phyloP scores from a whole-genome alignment of 2,888 invertebrate genomes.

The Byasa hedistus region DNA sequence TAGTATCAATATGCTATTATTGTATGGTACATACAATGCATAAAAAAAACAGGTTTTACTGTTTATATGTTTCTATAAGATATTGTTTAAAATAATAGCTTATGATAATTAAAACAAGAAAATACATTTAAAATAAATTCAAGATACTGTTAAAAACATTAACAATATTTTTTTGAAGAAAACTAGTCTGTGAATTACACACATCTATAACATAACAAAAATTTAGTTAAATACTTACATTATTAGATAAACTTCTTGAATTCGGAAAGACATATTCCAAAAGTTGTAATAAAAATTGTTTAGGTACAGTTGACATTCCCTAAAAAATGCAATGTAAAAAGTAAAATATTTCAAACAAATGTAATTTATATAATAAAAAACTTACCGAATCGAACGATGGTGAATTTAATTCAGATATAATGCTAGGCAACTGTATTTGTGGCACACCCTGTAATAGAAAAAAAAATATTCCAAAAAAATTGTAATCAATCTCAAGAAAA shows the following conservation, averaged over 20 bases:
- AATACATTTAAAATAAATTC: too few relatives aligned
- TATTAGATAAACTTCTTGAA: conserved; percentile 14
- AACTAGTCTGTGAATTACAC: too few relatives aligned
- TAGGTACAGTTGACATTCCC: conserved; percentile 37
- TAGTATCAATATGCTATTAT: neutral
- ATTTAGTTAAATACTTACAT: conserved; percentile 16
- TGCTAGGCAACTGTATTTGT: conserved; percentile 34
- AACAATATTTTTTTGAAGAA: too few relatives aligned
- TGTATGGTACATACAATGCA: neutral
- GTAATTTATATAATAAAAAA: conserved; percentile 7
- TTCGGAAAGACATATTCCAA: conserved; percentile 29
- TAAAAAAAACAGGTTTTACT: neutral
- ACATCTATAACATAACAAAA: too few relatives aligned
- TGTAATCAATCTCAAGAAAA: neutral
- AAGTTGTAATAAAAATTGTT: conserved; percentile 32
- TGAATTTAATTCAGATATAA: conserved; percentile 34
- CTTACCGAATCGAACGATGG: conserved; percentile 38
- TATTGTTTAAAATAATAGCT: neutral
- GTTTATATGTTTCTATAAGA: neutral
- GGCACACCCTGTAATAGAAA: conserved; percentile 36
- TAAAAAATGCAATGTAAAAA: conserved; percentile 25
- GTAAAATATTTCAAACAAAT: neutral
- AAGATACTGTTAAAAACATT: too few relatives aligned
- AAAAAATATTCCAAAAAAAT: neutral
- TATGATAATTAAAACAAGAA: neutral